A percentile compares a stretch with the other conserved stretches of the same genome.
These are phyloP conservation scores for Pomacea canaliculata DNA, from an alignment of 2,888 invertebrate genomes.

Conservation along the genomic window DNA sequence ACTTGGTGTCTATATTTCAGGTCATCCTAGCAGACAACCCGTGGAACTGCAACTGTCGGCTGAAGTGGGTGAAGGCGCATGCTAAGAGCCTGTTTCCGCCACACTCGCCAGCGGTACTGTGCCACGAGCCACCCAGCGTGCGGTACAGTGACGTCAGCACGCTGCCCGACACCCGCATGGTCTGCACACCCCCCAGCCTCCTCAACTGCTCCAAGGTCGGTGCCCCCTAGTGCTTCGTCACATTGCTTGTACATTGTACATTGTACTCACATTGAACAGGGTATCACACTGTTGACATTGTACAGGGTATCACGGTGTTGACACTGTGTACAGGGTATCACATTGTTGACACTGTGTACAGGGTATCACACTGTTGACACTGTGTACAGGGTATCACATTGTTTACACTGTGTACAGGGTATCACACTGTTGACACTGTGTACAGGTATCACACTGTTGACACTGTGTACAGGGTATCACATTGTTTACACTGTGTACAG, in stretches of 20 bases:
- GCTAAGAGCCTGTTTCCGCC: slow-evolving; percentile 6
- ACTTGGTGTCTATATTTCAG: background rate
- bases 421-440: too few relatives aligned
- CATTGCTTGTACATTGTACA: too few relatives aligned
- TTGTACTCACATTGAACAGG: too few relatives aligned
- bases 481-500: too few relatives aligned
- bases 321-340: too few relatives aligned
- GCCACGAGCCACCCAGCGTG: background rate
- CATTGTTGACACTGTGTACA: too few relatives aligned
- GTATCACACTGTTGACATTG: too few relatives aligned
- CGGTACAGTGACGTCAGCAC: slow-evolving; percentile 1
- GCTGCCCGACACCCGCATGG: background rate
- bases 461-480: too few relatives aligned
- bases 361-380: too few relatives aligned
- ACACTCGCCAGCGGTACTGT: background rate
- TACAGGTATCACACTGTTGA: too few relatives aligned
- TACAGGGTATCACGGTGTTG: background rate
- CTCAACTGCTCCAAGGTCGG: slow-evolving; percentile 7
- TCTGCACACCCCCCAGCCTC: slow-evolving; percentile 8
- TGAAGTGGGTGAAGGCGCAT: slow-evolving; percentile 15
- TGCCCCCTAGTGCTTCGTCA: background rate
- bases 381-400: too few relatives aligned
- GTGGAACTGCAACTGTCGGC: slow-evolving; percentile 21
- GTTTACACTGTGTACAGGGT: too few relatives aligned
- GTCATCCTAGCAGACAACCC: slow-evolving; percentile 10